Conservation (phyloP, 2,888 invertebrate species). For the Cerastis rubricosa region DNA sequence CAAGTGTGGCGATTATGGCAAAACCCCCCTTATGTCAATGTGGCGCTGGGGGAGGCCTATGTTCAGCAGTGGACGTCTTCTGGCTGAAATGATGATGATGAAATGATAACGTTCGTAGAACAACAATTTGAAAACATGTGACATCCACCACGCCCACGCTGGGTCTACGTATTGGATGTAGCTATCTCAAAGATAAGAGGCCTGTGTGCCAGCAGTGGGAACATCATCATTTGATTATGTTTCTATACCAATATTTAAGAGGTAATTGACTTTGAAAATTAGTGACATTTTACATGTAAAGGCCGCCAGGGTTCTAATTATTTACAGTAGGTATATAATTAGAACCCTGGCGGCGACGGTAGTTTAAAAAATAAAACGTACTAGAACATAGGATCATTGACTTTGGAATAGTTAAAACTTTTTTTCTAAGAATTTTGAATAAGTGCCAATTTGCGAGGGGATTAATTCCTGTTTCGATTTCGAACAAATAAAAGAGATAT, state of each 20-base stretch:
- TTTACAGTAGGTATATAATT: slow-evolving; percentile 6
- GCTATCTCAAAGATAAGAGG: neutral
- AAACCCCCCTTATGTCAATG: too few relatives aligned
- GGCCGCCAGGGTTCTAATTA: slow-evolving; percentile 1
- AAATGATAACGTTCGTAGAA: neutral
- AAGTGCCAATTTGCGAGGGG: neutral
- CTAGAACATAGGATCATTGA: neutral
- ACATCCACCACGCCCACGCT: neutral
- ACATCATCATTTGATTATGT: neutral
- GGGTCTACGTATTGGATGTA: neutral
- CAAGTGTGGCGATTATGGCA: too few relatives aligned
- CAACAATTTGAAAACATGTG: neutral
- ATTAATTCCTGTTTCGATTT: neutral
- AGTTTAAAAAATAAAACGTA: neutral
- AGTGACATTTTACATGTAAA: neutral
- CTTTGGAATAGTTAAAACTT: neutral
- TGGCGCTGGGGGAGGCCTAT: too few relatives aligned
- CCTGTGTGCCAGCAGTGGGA: neutral
- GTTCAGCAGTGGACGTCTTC: too few relatives aligned
- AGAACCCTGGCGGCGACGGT: too few relatives aligned
- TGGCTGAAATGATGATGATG: too few relatives aligned
- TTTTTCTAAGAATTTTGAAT: neutral
- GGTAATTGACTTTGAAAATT: slow-evolving; percentile 15
- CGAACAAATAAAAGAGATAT: neutral
- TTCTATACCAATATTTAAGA: neutral